These are phyloP conservation scores for Galerucella nymphaeae DNA, from an alignment of 2,888 invertebrate genomes.

Conservation along the genomic window DNA sequence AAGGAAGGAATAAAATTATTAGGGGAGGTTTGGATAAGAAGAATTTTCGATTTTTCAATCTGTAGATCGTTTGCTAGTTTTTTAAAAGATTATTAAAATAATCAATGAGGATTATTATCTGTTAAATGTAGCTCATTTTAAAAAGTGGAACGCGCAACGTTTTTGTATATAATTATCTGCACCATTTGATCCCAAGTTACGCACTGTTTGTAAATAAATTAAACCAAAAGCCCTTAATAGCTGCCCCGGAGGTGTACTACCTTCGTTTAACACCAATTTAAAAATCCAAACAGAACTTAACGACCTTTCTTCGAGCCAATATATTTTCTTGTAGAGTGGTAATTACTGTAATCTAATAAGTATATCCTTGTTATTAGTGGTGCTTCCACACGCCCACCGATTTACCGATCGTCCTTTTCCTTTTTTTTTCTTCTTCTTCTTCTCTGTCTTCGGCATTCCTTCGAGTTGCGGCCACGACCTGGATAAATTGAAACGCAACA, in stretches of 20 bases:
- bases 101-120: no score
- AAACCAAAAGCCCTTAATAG: slow-evolving; percentile 20
- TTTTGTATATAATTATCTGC: background rate
- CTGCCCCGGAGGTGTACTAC: slow-evolving; percentile 29
- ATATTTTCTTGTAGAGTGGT: slow-evolving; percentile 51
- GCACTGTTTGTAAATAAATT: slow-evolving; percentile 13
- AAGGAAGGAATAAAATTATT: no score
- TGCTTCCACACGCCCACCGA: slow-evolving; percentile 63
- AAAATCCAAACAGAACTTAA: slow-evolving; percentile 35
- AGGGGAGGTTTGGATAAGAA: no score
- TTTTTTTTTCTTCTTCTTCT: slow-evolving; percentile 15
- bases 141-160: no score
- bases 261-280: slow-evolving; percentile 31
- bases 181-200: slow-evolving; percentile 4
- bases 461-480: slow-evolving; percentile 16
- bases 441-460: slow-evolving; percentile 24
- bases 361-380: slow-evolving; percentile 58
- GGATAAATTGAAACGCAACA: slow-evolving; percentile 63
- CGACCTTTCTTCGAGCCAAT: slow-evolving; percentile 43
- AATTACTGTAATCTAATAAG: slow-evolving; percentile 64
- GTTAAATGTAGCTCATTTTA: no score
- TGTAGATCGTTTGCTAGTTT: no score
- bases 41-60: no score
- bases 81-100: no score
- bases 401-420: slow-evolving; percentile 25